phyloP scores from a whole-genome alignment of 2,888 invertebrate species.

The Nymphalis urticae region DNA sequence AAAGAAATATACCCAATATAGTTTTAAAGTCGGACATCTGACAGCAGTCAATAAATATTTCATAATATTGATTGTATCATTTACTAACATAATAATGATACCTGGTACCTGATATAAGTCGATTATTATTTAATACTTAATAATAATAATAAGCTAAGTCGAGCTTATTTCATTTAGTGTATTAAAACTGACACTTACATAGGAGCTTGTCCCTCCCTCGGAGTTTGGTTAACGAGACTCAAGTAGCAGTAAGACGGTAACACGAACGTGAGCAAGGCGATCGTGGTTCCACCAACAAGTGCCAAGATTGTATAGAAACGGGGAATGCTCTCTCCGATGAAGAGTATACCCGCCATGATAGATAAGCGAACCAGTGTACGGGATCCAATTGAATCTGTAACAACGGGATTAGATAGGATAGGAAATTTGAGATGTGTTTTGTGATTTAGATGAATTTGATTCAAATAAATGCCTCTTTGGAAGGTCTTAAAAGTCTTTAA shows the following conservation, averaged over 20 bases:
- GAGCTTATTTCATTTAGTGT: too few species aligned
- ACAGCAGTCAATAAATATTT: too few species aligned
- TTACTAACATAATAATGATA: too few species aligned
- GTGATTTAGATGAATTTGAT: too few species aligned
- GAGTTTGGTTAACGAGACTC: slow-evolving; percentile 75
- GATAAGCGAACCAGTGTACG: slow-evolving; percentile 80
- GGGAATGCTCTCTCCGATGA: slow-evolving; percentile 85
- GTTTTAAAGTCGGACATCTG: too few species aligned
- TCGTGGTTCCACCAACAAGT: slow-evolving; percentile 86
- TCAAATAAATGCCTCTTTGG: too few species aligned
- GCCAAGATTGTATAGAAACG: slow-evolving; percentile 86
- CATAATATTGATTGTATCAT: too few species aligned
- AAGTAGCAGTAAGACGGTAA: slow-evolving; percentile 86
- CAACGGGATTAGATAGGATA: too few species aligned
- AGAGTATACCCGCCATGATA: slow-evolving; percentile 81
- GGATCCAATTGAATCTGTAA: slow-evolving; percentile 82
- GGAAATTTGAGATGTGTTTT: background rate
- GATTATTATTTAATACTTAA: too few species aligned
- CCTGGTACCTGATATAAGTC: background rate
- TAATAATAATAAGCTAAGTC: too few species aligned
- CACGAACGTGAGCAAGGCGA: slow-evolving; percentile 85
- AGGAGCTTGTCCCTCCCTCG: slow-evolving; percentile 53
- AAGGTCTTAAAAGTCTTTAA: too few species aligned
- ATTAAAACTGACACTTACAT: slow-evolving; percentile 49
- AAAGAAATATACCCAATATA: too few species aligned